phyloP scores from a whole-genome alignment of 1,140 invertebrate species.

The Ephestia elutella region DNA sequence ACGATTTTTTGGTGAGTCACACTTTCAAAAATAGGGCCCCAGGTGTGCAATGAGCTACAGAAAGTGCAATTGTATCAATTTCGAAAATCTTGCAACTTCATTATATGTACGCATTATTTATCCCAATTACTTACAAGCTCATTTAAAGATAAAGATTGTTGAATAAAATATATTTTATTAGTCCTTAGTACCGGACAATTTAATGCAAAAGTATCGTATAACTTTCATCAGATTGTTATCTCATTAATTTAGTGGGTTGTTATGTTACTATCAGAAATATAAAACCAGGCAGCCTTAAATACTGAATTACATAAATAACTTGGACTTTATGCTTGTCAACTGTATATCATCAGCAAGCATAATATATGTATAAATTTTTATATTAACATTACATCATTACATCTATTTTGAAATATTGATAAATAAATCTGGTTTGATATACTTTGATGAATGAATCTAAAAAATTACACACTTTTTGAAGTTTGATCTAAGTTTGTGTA shows the following conservation, averaged over 20 bases:
- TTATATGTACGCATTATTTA: background rate
- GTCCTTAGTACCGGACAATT: background rate
- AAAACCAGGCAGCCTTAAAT: background rate
- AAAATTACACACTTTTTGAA: too few species aligned
- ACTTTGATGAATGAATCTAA: too few species aligned
- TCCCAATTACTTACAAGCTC: background rate
- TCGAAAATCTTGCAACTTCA: background rate
- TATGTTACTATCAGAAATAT: background rate
- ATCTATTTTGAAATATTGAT: too few species aligned
- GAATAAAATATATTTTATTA: background rate
- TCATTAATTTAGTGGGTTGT: background rate
- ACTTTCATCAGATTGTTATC: background rate
- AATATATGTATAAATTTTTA: too few species aligned
- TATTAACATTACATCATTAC: too few species aligned
- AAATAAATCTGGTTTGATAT: too few species aligned
- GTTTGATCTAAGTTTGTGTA: too few species aligned
- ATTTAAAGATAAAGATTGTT: background rate
- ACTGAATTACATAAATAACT: background rate
- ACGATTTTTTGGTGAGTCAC: too few species aligned
- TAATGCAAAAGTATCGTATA: slow-evolving; percentile 5
- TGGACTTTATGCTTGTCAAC: background rate
- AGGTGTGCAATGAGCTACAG: background rate
- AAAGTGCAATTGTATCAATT: background rate
- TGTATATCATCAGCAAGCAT: too few species aligned
- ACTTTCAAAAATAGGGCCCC: too few species aligned